Evolutionary conservation across 2,113 vertebrate genomes (phyloP).

Genomic region (Ciconia stormi): DNA sequence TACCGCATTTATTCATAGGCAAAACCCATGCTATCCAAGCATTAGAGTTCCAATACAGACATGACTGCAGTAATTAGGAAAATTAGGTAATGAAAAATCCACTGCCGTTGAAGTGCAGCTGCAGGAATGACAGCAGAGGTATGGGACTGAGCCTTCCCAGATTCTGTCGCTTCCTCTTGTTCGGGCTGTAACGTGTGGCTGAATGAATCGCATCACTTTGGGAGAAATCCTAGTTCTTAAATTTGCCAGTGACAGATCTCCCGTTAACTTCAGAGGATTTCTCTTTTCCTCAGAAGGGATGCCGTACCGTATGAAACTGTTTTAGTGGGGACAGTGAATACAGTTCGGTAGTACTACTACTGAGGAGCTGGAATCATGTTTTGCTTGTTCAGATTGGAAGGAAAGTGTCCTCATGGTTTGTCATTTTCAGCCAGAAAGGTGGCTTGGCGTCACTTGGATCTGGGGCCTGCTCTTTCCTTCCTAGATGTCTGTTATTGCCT

Average conservation of each 20-base stretch:
- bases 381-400: background rate
- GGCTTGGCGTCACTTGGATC: background rate
- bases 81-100: rapidly evolving
- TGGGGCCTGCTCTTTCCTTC: background rate
- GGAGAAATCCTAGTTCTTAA: background rate
- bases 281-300: background rate
- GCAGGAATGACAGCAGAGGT: background rate
- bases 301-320: rapidly evolving
- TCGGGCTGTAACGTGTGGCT: background rate
- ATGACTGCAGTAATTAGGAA: background rate
- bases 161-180: background rate
- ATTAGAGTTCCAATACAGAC: rapidly evolving
- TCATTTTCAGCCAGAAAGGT: background rate
- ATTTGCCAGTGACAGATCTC: rapidly evolving
- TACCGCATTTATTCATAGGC: background rate
- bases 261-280: background rate
- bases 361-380: rapidly evolving
- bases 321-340: no score
- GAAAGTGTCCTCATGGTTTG: background rate
- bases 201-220: background rate
- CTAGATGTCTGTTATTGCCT: background rate
- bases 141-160: background rate
- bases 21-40: rapidly evolving
- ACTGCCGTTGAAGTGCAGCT: background rate
- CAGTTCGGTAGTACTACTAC: background rate